These are phyloP conservation scores for Volucella inflata DNA, from an alignment of 2,888 invertebrate species.

Conservation along the genomic window DNA sequence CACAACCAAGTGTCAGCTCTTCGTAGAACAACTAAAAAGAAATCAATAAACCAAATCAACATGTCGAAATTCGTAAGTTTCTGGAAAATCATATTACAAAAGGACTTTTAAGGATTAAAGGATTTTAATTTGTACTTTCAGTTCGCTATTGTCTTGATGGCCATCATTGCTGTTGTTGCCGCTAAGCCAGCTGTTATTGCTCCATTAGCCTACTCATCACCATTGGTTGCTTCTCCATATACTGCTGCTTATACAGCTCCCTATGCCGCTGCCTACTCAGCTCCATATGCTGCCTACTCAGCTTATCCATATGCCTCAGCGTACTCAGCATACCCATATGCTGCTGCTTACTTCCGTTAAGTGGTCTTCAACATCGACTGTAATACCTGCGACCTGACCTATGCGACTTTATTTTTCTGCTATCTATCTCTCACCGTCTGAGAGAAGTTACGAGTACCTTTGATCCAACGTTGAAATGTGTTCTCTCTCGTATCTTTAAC, in stretches of 20 bases:
- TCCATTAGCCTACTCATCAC: conserved; percentile 78
- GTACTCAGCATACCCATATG: conserved; percentile 80
- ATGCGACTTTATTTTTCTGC: conserved; percentile 32
- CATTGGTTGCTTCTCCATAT: conserved; percentile 79
- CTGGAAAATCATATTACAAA: background rate
- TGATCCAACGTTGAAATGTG: conserved; percentile 30
- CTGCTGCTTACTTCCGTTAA: conserved; percentile 82
- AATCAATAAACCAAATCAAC: conserved; percentile 42
- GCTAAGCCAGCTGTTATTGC: conserved; percentile 82
- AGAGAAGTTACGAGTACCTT: background rate
- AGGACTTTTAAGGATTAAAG: background rate
- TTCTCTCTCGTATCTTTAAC: conserved; percentile 23
- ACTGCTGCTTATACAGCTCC: conserved; percentile 74
- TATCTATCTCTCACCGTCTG: conserved; percentile 32
- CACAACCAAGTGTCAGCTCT: conserved; percentile 64
- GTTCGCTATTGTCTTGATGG: conserved; percentile 83
- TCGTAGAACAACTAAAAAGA: conserved; percentile 55
- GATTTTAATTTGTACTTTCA: conserved; percentile 53
- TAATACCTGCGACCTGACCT: conserved; percentile 58
- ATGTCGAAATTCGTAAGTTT: conserved; percentile 75
- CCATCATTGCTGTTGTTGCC: conserved; percentile 82
- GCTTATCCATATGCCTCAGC: conserved; percentile 80
- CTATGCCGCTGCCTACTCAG: conserved; percentile 78
- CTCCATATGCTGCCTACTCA: conserved; percentile 77
- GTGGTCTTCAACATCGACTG: conserved; percentile 22